These are phyloP conservation scores for Philopotamus ludificatus DNA, from an alignment of 1,140 invertebrate species.

Conservation along the genomic window DNA sequence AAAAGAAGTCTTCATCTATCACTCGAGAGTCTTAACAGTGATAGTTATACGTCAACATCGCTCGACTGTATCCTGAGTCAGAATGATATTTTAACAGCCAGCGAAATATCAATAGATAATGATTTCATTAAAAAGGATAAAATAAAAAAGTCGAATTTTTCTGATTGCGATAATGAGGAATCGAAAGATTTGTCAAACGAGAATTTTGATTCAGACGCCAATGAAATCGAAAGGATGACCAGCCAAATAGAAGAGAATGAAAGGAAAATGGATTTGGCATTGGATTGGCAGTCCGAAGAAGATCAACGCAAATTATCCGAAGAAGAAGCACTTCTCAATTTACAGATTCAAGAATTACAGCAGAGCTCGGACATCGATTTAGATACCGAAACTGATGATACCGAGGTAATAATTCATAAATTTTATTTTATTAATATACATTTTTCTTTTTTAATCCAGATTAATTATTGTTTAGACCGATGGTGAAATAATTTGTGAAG, in stretches of 20 bases:
- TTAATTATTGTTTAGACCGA: slow-evolving; percentile 56
- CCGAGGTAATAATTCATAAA: slow-evolving; percentile 56
- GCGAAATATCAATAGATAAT: slow-evolving; percentile 37
- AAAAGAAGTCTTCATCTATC: slow-evolving; percentile 48
- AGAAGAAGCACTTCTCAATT: slow-evolving; percentile 77
- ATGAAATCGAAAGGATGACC: slow-evolving; percentile 56
- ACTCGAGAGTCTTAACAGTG: slow-evolving; percentile 52
- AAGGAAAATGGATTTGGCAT: slow-evolving; percentile 52
- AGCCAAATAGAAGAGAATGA: slow-evolving; percentile 56
- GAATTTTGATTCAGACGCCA: slow-evolving; percentile 47
- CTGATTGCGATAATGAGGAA: slow-evolving; percentile 28
- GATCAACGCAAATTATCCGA: slow-evolving; percentile 68
- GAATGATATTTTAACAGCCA: slow-evolving; percentile 34
- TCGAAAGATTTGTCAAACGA: slow-evolving; percentile 32
- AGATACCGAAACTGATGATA: slow-evolving; percentile 79
- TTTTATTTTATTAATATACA: slow-evolving; percentile 25
- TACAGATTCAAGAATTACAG: slow-evolving; percentile 74
- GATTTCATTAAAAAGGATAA: slow-evolving; percentile 25
- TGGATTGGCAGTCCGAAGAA: slow-evolving; percentile 56
- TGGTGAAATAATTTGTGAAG: slow-evolving; percentile 65
- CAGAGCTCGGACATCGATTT: slow-evolving; percentile 79
- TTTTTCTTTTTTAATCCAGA: slow-evolving; percentile 7
- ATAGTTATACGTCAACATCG: slow-evolving; percentile 37
- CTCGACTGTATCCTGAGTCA: slow-evolving; percentile 27
- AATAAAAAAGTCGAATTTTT: slow-evolving; percentile 11